Conservation (phyloP, 2,797 vertebrate genomes). For the Myoxocephalus aenaeus region DNA sequence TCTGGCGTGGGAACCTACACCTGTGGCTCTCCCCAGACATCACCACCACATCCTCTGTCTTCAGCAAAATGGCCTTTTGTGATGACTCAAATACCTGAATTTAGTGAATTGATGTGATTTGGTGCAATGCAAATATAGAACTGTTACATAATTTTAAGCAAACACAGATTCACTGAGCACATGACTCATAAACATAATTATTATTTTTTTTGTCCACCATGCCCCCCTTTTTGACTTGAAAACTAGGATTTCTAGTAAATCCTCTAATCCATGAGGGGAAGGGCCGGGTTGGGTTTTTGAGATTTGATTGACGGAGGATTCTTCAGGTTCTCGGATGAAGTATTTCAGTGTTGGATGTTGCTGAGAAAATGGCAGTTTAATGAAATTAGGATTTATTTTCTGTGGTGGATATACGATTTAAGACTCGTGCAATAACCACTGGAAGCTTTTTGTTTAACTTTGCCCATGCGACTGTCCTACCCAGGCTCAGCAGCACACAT, state of each 20-base stretch:
- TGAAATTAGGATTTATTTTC: slow-evolving; percentile 24
- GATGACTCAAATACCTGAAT: background rate
- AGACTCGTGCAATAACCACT: slow-evolving; percentile 11
- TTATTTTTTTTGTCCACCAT: slow-evolving; percentile 24
- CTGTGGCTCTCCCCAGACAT: slow-evolving; percentile 78
- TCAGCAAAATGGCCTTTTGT: slow-evolving; percentile 9
- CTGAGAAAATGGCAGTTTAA: slow-evolving; percentile 9
- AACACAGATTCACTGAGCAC: slow-evolving; percentile 13
- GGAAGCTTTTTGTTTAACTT: slow-evolving; percentile 31
- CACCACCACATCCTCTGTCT: slow-evolving; percentile 10
- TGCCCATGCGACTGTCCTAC: slow-evolving; percentile 35
- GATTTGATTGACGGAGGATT: slow-evolving; percentile 61
- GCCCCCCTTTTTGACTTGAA: slow-evolving; percentile 66
- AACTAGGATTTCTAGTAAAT: slow-evolving; percentile 77
- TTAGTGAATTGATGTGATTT: background rate
- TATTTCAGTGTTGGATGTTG: slow-evolving; percentile 25
- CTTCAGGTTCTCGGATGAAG: slow-evolving; percentile 41
- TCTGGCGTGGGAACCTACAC: slow-evolving; percentile 85
- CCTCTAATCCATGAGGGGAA: slow-evolving; percentile 73
- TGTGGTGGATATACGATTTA: slow-evolving; percentile 1
- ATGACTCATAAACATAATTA: slow-evolving; percentile 39
- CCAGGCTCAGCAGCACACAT: slow-evolving; percentile 66
- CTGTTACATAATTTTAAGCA: slow-evolving; percentile 15
- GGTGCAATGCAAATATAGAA: background rate
- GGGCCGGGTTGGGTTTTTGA: slow-evolving; percentile 55